These are phyloP conservation scores for Montipora capitata DNA, from an alignment of 92 coral and sea anemone genomes.

Conservation along the genomic window DNA sequence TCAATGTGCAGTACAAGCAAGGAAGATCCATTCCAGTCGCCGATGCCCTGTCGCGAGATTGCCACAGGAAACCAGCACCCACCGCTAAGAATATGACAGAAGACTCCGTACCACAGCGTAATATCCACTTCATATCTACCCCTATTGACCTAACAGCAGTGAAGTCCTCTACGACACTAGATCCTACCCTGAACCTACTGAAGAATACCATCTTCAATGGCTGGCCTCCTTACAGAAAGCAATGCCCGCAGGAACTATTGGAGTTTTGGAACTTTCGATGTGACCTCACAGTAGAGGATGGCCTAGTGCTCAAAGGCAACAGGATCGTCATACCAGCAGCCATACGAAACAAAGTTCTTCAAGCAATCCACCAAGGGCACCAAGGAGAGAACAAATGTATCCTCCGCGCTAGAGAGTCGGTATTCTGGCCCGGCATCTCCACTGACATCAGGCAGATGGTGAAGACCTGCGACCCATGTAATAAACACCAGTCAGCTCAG, in stretches of 20 bases:
- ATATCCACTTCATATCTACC: neutral
- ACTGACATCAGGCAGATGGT: conserved; percentile 36
- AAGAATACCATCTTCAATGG: conserved; percentile 5
- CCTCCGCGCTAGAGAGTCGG: neutral
- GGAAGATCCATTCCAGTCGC: conserved; percentile 45
- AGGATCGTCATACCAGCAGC: too few relatives aligned
- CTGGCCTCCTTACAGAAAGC: neutral
- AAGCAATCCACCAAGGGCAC: too few relatives aligned
- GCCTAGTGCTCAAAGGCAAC: neutral
- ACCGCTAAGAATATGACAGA: neutral
- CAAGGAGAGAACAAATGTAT: too few relatives aligned
- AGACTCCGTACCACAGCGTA: neutral
- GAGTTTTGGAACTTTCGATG: neutral
- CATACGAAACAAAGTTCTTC: too few relatives aligned
- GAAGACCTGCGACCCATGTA: conserved; percentile 56
- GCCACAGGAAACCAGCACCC: neutral
- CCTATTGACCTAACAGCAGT: neutral
- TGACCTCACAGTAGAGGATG: neutral
- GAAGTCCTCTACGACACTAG: neutral
- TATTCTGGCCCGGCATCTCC: conserved; percentile 33
- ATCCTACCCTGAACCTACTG: neutral
- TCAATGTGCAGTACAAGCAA: conserved; percentile 27
- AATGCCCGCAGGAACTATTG: neutral
- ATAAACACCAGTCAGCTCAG: conserved; percentile 56
- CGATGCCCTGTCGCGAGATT: conserved; percentile 56